Base-by-base conservation (phyloP, 1,140 invertebrate species). In the Bombus affinis region DNA sequence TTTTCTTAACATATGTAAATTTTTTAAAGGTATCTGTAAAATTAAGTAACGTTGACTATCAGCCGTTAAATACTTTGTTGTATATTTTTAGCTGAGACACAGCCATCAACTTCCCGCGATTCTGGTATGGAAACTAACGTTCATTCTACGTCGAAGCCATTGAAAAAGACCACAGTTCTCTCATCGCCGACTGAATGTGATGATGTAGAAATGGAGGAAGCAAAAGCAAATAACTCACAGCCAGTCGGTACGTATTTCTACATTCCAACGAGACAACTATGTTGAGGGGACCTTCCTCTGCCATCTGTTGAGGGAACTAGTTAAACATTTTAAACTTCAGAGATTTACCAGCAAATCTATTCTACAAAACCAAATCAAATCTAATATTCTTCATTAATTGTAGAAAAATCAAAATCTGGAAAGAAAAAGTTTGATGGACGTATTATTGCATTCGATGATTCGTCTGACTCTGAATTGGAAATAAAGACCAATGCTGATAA, bases 381-480 rank as follows among this genome's bases (percentile, higher is more conserved):
- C 3, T 22, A 73, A n/a, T 28, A 39, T 28, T 77, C 4, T 1
- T 1, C 18, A 59, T 37, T 37, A 47, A n/a, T 72, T 72, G 9
- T 18, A 78, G 66, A 79, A 25, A 72, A 35, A 8, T 4, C n/a
- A 3, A 35, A 10, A 42, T 32, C 3, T 39, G 42, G 6, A 22
- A 62, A 77, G 25, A 18, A 4, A n/a, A 83, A 86, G 18, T 53
- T 42, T 2, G 82, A 72, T 57, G 44, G 77, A 2, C 89, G 85
- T 53, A 39, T 85, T 13, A 87, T 66, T 37, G 15, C 66, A 2
- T n/a, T 91, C 12, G 13, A 80, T 6, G 88, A 88, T 57, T 91
- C 89, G 1, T 91, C 88, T 0, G 91, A 92, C 35, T 93, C 92
- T n/a, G 92, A 92, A 77, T 66, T 85, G 15, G 92, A 92, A 65